A percentile compares a stretch with the other conserved stretches of the same genome.
Conservation (phyloP, 2,888 invertebrate species). For the Protodeltote pygarga region DNA sequence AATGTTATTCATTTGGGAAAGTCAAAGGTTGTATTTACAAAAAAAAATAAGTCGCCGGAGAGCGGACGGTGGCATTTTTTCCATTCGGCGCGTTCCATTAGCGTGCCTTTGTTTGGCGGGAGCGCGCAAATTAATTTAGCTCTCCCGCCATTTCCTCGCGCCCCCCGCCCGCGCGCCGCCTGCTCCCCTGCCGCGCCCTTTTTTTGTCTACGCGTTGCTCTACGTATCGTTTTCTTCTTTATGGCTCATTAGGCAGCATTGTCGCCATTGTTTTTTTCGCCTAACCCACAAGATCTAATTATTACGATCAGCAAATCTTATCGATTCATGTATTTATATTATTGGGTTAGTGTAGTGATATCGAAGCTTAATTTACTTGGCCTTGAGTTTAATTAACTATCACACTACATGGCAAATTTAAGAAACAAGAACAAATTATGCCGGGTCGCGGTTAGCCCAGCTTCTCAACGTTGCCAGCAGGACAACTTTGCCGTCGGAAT, state of each 20-base stretch:
- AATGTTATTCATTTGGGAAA: slow-evolving; percentile 86
- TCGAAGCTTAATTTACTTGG: background rate
- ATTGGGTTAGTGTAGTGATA: slow-evolving; percentile 39
- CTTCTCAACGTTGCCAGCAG: too few species aligned
- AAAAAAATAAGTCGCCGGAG: slow-evolving; percentile 84
- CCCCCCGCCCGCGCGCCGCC: slow-evolving; percentile 66
- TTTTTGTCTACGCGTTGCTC: slow-evolving; percentile 86
- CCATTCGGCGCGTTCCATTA: slow-evolving; percentile 87
- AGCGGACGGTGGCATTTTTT: slow-evolving; percentile 87
- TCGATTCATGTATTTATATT: slow-evolving; percentile 59
- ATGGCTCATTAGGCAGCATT: slow-evolving; percentile 86
- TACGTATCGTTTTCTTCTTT: slow-evolving; percentile 87
- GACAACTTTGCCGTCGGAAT: too few species aligned
- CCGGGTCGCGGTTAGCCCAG: too few species aligned
- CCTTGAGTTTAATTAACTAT: background rate
- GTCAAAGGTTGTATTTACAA: slow-evolving; percentile 86
- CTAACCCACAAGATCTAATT: slow-evolving; percentile 82
- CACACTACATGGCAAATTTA: too few species aligned
- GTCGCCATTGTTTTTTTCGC: slow-evolving; percentile 85
- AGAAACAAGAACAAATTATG: too few species aligned
- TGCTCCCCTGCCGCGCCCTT: slow-evolving; percentile 78
- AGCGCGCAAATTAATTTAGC: slow-evolving; percentile 88
- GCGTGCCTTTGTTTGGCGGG: slow-evolving; percentile 87
- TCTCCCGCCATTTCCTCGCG: slow-evolving; percentile 85
- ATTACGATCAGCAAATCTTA: slow-evolving; percentile 79